phyloP scores from a whole-genome alignment of 2,797 vertebrate genomes.

The Erethizon dorsatum region DNA sequence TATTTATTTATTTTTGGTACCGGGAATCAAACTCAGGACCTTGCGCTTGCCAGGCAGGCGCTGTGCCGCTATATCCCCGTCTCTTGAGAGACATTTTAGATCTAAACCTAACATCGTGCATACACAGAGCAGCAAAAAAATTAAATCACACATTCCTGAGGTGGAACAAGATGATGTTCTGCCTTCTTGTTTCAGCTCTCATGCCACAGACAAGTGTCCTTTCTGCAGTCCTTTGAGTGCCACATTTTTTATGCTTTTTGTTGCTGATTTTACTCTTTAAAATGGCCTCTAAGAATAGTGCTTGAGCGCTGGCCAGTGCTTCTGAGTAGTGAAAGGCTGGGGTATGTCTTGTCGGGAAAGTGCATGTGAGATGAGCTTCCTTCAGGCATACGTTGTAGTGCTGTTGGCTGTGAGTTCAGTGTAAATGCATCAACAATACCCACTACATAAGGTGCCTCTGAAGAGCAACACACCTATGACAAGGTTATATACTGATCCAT shows the following conservation, averaged over 20 bases:
- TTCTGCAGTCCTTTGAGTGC: neutral
- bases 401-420: neutral
- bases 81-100: neutral
- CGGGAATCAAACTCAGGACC: no score
- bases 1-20: no score
- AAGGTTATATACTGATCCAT: neutral
- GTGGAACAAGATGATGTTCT: neutral
- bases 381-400: neutral
- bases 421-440: neutral
- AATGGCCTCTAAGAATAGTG: neutral
- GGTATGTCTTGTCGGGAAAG: neutral
- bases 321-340: neutral
- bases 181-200: neutral
- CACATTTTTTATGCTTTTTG: neutral
- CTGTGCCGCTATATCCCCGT: no score
- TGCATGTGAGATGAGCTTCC: neutral
- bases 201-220: neutral
- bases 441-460: neutral
- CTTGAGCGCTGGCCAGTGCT: neutral
- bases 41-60: no score
- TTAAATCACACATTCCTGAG: neutral
- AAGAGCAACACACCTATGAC: neutral
- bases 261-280: conserved; percentile 34
- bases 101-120: neutral
- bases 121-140: neutral